Evolutionary conservation across 2,888 invertebrate species (phyloP).

Genomic region (Opisthograptis luteolata): DNA sequence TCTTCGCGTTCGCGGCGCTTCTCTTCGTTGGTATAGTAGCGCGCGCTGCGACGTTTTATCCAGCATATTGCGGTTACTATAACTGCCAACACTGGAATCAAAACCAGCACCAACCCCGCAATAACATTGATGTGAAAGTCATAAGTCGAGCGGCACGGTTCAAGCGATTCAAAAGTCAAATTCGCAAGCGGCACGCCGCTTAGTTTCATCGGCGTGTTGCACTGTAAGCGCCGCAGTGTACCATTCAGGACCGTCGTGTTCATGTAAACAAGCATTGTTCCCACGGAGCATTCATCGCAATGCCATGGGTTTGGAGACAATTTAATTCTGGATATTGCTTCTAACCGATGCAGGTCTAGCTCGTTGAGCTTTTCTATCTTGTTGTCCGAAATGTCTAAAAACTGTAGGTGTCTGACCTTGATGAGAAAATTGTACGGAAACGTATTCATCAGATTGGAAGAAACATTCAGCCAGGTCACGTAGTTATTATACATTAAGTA

Average conservation of each 20-base stretch:
- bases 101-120: slow-evolving; percentile 74
- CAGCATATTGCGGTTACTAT: slow-evolving; percentile 86
- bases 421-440: slow-evolving; percentile 84
- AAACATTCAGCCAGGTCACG: slow-evolving; percentile 88
- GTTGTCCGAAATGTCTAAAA: slow-evolving; percentile 90
- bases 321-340: slow-evolving; percentile 80
- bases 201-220: slow-evolving; percentile 84
- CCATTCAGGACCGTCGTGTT: slow-evolving; percentile 81
- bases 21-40: slow-evolving; percentile 92
- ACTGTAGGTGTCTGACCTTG: slow-evolving; percentile 84
- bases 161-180: slow-evolving; percentile 61
- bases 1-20: slow-evolving; percentile 75
- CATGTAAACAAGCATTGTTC: slow-evolving; percentile 82
- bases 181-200: slow-evolving; percentile 69
- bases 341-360: slow-evolving; percentile 82
- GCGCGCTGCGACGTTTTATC: slow-evolving; percentile 87
- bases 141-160: slow-evolving; percentile 76
- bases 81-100: slow-evolving; percentile 75
- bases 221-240: slow-evolving; percentile 80
- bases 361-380: slow-evolving; percentile 86
- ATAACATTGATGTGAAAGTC: slow-evolving; percentile 84
- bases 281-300: slow-evolving; percentile 87
- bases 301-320: slow-evolving; percentile 87
- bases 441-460: slow-evolving; percentile 87
- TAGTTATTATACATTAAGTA: slow-evolving; percentile 85